Base-by-base conservation (phyloP, 2,113 vertebrate genomes). In the Centropus bengalensis region DNA sequence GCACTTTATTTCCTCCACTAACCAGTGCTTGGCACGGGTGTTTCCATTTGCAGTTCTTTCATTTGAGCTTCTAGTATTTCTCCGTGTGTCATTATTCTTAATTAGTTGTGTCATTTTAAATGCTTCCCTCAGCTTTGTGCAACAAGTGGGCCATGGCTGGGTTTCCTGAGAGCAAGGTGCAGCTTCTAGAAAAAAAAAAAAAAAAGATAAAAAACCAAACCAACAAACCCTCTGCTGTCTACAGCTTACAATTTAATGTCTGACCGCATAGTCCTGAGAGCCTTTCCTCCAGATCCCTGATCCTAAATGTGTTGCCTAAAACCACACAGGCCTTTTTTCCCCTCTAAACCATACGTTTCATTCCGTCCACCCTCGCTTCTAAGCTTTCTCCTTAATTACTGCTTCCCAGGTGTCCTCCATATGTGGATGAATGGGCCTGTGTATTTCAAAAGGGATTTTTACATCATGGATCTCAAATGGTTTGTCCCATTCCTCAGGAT, bases 201-300 rank as follows among this genome's bases (percentile, higher is more conserved):
- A 75, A 81, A 44, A 32, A 64, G 20, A 85, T 30, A 6, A 60
- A 64, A 73, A 64, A 4, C 20, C 59, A 92, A 85, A 77, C 66
- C 63, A 88, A 89, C 88, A 93, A 81, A 13, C 12, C 44, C 82
- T 91, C 60, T 86, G 54, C 69, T 68, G 33, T 75, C 80, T 96
- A 89, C 68, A 94, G 82, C 86, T 94, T 94, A 75, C 91, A 96
- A 94, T 96, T 95, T 96, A 64, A 82, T 79, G 94, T 96, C 94
- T 97, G 90, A 94, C 95, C 86, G 0, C 94, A 88, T 21, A 79
- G 83, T 84, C 74, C 77, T 91, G 77, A 75, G 82, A 71, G 90
- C 82, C 80, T 67, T 93, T 82, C 27, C 56, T 78, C 71, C 93
- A 86, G 64, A 86, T 94, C 68, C 6, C 18, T 91, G 64, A 30